Percentiles rank a stretch among this genome's conserved stretches.
phyloP scores from a whole-genome alignment of 2,113 vertebrate genomes.

The Sterna hirundo region DNA sequence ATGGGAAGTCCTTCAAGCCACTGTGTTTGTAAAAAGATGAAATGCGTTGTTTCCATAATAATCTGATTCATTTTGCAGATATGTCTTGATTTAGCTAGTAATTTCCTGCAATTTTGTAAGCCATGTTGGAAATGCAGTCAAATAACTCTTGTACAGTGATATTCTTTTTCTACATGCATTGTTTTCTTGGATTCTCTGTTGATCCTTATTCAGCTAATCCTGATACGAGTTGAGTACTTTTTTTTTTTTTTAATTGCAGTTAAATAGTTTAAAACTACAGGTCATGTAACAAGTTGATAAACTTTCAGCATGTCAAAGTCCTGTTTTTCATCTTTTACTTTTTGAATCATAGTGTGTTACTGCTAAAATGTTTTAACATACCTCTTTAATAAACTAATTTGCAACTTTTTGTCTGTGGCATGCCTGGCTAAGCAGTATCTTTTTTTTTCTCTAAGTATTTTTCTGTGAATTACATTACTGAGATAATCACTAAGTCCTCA shows the following conservation, averaged over 20 bases:
- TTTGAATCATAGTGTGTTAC: neutral
- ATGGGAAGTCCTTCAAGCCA: neutral
- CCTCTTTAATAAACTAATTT: neutral
- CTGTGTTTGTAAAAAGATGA: neutral
- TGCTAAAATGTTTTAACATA: neutral
- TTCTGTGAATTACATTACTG: neutral
- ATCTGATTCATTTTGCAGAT: neutral
- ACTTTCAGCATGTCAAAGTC: neutral
- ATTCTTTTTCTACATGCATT: neutral
- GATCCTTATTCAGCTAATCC: neutral
- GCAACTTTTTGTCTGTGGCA: neutral
- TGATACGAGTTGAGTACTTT: neutral
- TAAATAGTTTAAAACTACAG: neutral
- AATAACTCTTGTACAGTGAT: neutral
- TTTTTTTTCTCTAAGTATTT: neutral
- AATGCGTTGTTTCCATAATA: neutral
- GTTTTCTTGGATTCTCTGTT: neutral
- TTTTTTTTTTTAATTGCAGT: neutral
- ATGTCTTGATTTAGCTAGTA: neutral
- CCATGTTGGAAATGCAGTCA: neutral
- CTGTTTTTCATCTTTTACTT: neutral
- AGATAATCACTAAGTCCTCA: neutral
- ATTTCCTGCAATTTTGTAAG: neutral
- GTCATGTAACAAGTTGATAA: neutral
- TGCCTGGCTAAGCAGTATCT: neutral